Conservation (phyloP, 2,888 invertebrate genomes). For the Sinodicranocentrus sp. region DNA sequence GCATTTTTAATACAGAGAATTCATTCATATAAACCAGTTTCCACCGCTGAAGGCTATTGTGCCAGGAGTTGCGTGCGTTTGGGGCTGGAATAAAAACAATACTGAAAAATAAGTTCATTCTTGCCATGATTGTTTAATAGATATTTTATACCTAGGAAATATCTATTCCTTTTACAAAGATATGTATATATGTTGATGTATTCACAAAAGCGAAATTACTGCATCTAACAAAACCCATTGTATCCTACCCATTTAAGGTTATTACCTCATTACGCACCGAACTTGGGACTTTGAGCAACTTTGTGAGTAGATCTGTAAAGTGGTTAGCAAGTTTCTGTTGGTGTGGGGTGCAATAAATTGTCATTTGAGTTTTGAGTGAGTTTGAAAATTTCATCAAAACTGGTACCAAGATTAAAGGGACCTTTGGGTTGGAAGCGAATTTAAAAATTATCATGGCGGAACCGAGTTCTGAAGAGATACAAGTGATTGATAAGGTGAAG, state of each 20-base stretch:
- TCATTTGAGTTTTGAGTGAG: no score
- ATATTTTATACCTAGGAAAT: neutral
- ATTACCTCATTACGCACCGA: neutral
- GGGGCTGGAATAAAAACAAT: no score
- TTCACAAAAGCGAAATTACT: neutral
- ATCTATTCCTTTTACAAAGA: neutral
- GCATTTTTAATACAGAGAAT: no score
- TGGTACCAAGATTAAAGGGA: no score
- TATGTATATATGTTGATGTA: neutral
- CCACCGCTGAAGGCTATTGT: neutral
- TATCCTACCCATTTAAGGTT: neutral
- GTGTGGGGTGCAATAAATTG: neutral
- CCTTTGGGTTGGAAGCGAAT: conserved; percentile 56
- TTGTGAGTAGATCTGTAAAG: neutral
- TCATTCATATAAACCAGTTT: no score
- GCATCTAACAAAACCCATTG: neutral
- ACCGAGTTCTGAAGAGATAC: neutral
- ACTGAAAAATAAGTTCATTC: neutral
- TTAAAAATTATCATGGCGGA: conserved; percentile 34
- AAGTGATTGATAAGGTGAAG: neutral
- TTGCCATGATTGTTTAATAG: neutral
- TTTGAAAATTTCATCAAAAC: no score
- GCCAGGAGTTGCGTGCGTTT: neutral
- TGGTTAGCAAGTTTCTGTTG: neutral
- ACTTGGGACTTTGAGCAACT: neutral